Evolutionary conservation across 2,888 invertebrate genomes (phyloP).

Genomic region (Oxyteleia sp.): DNA sequence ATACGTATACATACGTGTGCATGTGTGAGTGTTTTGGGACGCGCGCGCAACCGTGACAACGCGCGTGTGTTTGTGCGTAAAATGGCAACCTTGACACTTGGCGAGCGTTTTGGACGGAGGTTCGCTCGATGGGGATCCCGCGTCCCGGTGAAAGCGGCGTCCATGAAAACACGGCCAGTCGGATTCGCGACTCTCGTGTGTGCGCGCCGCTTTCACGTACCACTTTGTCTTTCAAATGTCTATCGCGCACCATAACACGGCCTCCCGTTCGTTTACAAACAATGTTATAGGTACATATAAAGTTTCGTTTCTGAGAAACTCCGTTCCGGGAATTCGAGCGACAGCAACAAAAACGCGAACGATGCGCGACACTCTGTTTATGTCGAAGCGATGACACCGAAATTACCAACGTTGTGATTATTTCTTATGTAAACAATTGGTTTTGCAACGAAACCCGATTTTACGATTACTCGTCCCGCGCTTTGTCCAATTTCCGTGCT

Average conservation of each 20-base stretch:
- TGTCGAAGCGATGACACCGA: too few species aligned
- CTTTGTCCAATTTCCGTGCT: too few species aligned
- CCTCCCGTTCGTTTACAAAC: not conserved
- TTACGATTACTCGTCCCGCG: too few species aligned
- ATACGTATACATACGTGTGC: too few species aligned
- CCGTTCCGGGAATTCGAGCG: not conserved
- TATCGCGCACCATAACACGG: not conserved
- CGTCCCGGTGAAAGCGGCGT: constrained; percentile 73
- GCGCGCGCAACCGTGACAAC: constrained; percentile 14
- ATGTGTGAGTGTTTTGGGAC: not conserved
- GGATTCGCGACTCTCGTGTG: constrained; percentile 24
- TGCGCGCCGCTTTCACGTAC: constrained; percentile 56
- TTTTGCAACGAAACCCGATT: too few species aligned
- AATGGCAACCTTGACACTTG: constrained; percentile 87
- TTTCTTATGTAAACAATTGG: too few species aligned
- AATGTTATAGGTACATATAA: not conserved
- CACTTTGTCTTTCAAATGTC: constrained; percentile 20
- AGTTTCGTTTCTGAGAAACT: not conserved
- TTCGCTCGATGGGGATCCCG: constrained; percentile 65
- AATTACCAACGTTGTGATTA: too few species aligned
- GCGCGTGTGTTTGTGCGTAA: constrained; percentile 73
- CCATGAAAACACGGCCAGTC: constrained; percentile 58
- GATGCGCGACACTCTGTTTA: not conserved
- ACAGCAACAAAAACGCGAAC: not conserved
- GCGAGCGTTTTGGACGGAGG: constrained; percentile 81